Evolutionary conservation across 2,797 vertebrate genomes (phyloP).

Genomic region (Dermochelys coriacea): DNA sequence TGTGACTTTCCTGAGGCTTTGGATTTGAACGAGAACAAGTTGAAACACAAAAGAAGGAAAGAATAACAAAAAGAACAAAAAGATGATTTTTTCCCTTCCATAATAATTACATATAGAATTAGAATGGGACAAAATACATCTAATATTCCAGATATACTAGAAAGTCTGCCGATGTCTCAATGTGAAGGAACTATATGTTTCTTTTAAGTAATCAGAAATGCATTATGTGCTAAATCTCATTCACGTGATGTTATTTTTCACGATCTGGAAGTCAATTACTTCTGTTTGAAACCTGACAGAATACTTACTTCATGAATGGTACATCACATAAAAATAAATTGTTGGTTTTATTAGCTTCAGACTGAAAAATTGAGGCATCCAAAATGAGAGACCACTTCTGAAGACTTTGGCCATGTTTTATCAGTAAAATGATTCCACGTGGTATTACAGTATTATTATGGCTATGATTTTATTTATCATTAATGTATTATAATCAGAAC

Average conservation of each 20-base stretch:
- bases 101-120: neutral
- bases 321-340: neutral
- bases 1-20: neutral
- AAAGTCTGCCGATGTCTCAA: neutral
- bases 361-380: neutral
- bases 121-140: neutral
- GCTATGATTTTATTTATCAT: neutral
- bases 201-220: neutral
- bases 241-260: neutral
- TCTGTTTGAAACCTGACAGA: neutral
- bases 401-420: neutral
- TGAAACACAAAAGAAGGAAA: neutral
- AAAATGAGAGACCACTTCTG: neutral
- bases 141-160: neutral
- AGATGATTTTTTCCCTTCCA: neutral
- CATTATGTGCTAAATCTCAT: neutral
- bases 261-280: neutral
- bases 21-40: neutral
- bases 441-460: neutral
- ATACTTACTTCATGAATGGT: neutral
- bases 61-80: neutral
- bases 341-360: neutral
- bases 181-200: neutral
- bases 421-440: neutral
- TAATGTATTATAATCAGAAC: neutral